These are phyloP conservation scores for Pachliopta kotzebuea DNA, from an alignment of 2,888 invertebrate species.

Conservation along the genomic window DNA sequence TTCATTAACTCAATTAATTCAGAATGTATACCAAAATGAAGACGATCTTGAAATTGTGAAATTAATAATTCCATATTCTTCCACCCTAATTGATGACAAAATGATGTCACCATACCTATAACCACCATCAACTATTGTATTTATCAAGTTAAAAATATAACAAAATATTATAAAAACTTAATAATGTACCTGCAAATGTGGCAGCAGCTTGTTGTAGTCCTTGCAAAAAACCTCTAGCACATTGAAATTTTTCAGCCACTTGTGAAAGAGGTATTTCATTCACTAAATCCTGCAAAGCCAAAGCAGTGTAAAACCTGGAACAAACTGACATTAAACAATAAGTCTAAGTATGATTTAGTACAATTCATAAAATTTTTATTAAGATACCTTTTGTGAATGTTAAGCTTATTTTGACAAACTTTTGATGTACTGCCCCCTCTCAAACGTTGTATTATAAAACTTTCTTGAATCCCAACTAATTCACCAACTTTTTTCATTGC, in stretches of 20 bases:
- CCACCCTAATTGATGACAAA: conserved; percentile 96
- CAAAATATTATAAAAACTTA: neutral
- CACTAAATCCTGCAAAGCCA: conserved; percentile 95
- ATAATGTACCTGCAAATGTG: conserved; percentile 91
- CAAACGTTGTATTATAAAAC: conserved; percentile 89
- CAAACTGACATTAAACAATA: conserved; percentile 8
- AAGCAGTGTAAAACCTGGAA: conserved; percentile 90
- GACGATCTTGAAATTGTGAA: conserved; percentile 94
- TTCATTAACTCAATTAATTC: conserved; percentile 96
- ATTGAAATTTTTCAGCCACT: conserved; percentile 92
- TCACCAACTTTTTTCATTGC: conserved; percentile 93
- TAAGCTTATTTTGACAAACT: conserved; percentile 76
- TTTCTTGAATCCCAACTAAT: conserved; percentile 92
- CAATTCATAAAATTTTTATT: neutral
- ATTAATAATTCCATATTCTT: conserved; percentile 92
- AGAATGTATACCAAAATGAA: conserved; percentile 95
- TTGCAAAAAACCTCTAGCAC: conserved; percentile 94
- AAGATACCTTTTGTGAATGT: conserved; percentile 83
- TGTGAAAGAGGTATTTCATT: conserved; percentile 91
- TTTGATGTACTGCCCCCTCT: conserved; percentile 83
- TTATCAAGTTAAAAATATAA: neutral
- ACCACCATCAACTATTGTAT: conserved; percentile 22
- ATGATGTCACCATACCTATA: conserved; percentile 97
- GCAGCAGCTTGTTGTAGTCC: conserved; percentile 96
- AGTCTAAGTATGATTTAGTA: neutral